phyloP scores from a whole-genome alignment of 2,888 invertebrate genomes.

The Myopa tessellatipennis region DNA sequence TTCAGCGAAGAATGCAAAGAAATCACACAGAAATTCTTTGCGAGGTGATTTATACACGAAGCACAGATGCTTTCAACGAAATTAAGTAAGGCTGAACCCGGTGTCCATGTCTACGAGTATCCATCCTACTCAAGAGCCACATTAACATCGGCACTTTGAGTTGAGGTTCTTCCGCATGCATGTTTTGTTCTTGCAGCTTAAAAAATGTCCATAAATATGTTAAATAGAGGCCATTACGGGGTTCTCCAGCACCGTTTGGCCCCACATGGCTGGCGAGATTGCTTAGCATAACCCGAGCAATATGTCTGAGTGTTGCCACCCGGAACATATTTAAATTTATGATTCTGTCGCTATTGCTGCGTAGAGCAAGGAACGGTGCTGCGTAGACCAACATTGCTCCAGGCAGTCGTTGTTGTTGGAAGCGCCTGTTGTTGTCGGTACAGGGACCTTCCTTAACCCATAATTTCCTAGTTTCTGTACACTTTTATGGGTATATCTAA shows the following conservation, averaged over 20 bases:
- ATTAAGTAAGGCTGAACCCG: not conserved
- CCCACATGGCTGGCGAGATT: not conserved
- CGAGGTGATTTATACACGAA: conserved; percentile 20
- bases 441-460: no score
- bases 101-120: not conserved
- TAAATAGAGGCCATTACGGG: conserved; percentile 21
- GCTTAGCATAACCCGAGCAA: not conserved
- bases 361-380: not conserved
- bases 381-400: not conserved
- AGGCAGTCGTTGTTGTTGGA: no score
- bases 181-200: not conserved
- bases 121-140: not conserved
- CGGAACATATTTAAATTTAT: conserved; percentile 63
- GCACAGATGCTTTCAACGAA: not conserved
- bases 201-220: conserved; percentile 8
- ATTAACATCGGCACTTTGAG: conserved; percentile 14
- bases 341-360: conserved; percentile 58
- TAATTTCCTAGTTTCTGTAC: no score
- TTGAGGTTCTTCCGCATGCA: not conserved
- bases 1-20: not conserved
- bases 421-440: no score
- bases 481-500: no score
- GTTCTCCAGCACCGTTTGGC: not conserved
- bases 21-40: not conserved
- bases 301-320: conserved; percentile 2